Base-by-base conservation (phyloP, 2,888 invertebrate genomes). In the Dioctria linearis region DNA sequence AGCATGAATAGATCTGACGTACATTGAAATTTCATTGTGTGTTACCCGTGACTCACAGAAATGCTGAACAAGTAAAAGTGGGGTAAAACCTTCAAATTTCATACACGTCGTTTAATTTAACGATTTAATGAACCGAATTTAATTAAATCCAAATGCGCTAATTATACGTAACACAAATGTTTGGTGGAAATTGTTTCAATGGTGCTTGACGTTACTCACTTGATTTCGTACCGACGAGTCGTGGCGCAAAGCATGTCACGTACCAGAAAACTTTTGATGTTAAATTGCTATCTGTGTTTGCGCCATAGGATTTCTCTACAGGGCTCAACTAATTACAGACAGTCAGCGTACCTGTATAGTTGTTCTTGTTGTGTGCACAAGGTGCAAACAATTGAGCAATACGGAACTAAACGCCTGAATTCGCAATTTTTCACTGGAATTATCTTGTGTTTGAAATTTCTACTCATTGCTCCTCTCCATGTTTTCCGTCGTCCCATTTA, bases 71-170 rank as follows among this genome's bases (percentile, higher is more conserved):
- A 25, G 25, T 25, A 25, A 25, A 25, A 25, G 25, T 25, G 25
- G 25, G 25, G 25, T 25, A 25, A 25, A 25, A 25, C 40, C 42
- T 65, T 13, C 42, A 49, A 49, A 67, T 67, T 67, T 49, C 42
- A 25, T 43, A 46, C 73, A 73, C 73, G 54, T 73, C 73, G 43
- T 80, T 80, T 65, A 73, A 63, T 80, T 80, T 65, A 39, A 63
- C 63, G 54, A 63, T 75, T 80, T 75, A 80, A 80, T 80, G 80
- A 80, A 80, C 63, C 75, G 65, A 73, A 75, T 80, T 80, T 80
- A 80, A 73, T 80, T 73, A 80, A 80, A 80, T 65, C 73, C 54
- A 59, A 73, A 73, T 73, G 39, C 65, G 80, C 57, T 73, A 63
- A 75, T 73, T 75, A 75, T 65, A 63, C 66, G 42, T 37, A 57